phyloP scores from a whole-genome alignment of 2,113 vertebrate genomes.

The Ivindomyrus marchei region DNA sequence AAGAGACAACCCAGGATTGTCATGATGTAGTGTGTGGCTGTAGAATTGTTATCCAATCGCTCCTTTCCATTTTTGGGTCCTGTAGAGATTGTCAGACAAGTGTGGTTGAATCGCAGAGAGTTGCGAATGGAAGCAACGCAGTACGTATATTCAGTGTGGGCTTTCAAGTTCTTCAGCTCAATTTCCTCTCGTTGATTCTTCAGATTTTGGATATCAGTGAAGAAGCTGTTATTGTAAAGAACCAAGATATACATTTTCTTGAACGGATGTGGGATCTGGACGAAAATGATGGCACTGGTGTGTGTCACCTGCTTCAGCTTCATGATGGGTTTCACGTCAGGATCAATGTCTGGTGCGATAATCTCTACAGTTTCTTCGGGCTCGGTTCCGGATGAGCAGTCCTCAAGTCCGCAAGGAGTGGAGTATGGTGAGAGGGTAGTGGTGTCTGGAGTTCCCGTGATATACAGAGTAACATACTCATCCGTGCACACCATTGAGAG shows the following conservation, averaged over 20 bases:
- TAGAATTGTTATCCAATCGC: slow-evolving; percentile 59
- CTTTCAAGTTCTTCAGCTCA: slow-evolving; percentile 71
- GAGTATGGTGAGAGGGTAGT: slow-evolving; percentile 66
- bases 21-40: slow-evolving; percentile 95
- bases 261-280: slow-evolving; percentile 86
- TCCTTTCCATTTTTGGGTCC: slow-evolving; percentile 55
- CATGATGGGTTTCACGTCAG: slow-evolving; percentile 70
- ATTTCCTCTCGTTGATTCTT: slow-evolving; percentile 79
- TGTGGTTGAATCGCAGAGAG: slow-evolving; percentile 87
- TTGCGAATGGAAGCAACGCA: slow-evolving; percentile 89
- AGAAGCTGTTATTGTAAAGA: slow-evolving; percentile 85
- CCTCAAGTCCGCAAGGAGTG: slow-evolving; percentile 74
- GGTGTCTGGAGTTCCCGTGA: slow-evolving; percentile 51
- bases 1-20: slow-evolving; percentile 90
- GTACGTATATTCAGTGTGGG: slow-evolving; percentile 92
- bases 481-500: slow-evolving; percentile 80
- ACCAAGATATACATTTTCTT: slow-evolving; percentile 93
- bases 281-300: slow-evolving; percentile 74
- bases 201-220: slow-evolving; percentile 79
- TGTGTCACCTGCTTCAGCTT: slow-evolving; percentile 76
- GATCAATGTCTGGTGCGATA: slow-evolving; percentile 63
- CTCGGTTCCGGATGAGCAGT: slow-evolving; percentile 79
- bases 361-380: slow-evolving; percentile 70
- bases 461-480: slow-evolving; percentile 63
- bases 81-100: slow-evolving; percentile 84